Conservation (phyloP, 2,797 vertebrate genomes). For the Argya squamiceps region DNA sequence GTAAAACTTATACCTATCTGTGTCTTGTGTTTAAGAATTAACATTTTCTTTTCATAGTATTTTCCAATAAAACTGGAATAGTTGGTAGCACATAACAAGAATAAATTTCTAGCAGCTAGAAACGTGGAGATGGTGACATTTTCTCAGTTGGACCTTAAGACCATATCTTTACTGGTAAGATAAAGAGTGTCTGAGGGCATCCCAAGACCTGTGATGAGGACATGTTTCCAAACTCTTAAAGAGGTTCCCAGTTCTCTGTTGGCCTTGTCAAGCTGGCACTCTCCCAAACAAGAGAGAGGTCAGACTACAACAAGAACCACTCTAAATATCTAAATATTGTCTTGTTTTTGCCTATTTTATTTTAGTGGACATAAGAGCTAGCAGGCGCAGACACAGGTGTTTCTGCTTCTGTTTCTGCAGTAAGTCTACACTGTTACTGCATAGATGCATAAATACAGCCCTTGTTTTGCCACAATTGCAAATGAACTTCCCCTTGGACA, state of each 20-base stretch:
- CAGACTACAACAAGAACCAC: no score
- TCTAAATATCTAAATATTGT: background rate
- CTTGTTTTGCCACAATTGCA: background rate
- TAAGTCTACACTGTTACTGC: background rate
- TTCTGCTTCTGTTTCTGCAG: no score
- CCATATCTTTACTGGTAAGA: background rate
- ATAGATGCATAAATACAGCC: background rate
- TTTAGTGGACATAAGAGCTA: background rate
- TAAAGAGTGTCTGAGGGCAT: background rate
- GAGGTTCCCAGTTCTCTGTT: background rate
- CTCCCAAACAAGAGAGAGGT: background rate
- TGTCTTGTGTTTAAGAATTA: background rate
- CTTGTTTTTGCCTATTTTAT: background rate
- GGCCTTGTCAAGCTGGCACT: background rate
- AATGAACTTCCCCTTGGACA: background rate
- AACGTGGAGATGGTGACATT: background rate
- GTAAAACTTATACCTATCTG: background rate
- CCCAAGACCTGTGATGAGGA: no score
- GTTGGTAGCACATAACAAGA: background rate
- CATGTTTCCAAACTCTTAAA: background rate
- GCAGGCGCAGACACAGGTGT: background rate
- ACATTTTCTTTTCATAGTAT: background rate
- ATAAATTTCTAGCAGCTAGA: background rate
- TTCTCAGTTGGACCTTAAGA: background rate
- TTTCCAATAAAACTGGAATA: background rate